Evolutionary conservation across 1,140 invertebrate species (phyloP).

Genomic region (Maconellicoccus hirsutus): DNA sequence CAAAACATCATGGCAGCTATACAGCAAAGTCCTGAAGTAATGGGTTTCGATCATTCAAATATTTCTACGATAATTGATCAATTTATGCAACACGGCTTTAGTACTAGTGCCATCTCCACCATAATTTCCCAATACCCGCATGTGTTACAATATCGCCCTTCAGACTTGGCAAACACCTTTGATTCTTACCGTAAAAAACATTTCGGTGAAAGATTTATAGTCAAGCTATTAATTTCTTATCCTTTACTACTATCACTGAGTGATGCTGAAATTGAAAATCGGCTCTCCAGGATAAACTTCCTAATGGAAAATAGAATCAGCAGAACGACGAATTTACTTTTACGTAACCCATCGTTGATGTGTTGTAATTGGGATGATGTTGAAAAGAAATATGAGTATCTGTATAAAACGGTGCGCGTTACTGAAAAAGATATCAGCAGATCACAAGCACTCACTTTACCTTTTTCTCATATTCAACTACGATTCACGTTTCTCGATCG

Average conservation of each 20-base stretch:
- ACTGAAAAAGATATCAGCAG: neutral
- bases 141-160: neutral
- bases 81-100: neutral
- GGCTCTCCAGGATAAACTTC: neutral
- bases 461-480: neutral
- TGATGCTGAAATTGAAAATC: neutral
- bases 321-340: neutral
- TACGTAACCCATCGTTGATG: neutral
- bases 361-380: neutral
- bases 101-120: neutral
- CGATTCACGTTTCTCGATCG: neutral
- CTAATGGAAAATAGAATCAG: neutral
- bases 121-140: neutral
- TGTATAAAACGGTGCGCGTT: neutral
- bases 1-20: neutral
- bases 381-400: neutral
- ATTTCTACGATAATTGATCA: neutral
- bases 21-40: neutral
- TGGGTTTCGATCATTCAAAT: neutral
- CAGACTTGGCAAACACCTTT: neutral
- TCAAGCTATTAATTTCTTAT: neutral
- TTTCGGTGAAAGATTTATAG: neutral
- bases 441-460: neutral
- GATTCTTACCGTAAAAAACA: neutral
- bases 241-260: neutral